Base-by-base conservation (phyloP, 2,113 vertebrate genomes). In the Vanacampus margaritifer region DNA sequence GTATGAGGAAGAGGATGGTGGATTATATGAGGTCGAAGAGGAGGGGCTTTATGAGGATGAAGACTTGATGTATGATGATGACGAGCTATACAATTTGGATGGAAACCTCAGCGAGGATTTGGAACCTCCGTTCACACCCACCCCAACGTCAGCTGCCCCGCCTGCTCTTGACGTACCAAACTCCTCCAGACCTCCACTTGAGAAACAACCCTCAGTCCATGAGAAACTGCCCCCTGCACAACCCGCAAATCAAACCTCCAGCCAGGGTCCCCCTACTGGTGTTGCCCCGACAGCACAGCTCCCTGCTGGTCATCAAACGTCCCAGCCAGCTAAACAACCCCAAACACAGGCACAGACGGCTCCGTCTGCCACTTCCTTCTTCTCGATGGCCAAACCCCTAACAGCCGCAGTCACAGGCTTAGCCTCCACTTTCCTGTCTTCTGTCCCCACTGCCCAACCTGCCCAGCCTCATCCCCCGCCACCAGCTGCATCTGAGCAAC, bases 1-100 rank as follows among this genome's bases (percentile, higher is more conserved):
- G 19, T 93, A 91, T 2, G 89, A 94, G 45, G 94, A 93, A 69
- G 90, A 92, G 3, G 90, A 94, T 0, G 91, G 78, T 3, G 90
- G 86, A 41, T 61, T 89, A 21, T 92, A 92, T 39, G 85, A 86
- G 56, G 80, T 80, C 16, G 87, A 91, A 73, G 88, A 87, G 53
- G 88, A 87, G 21, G 85, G 76, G 21, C 87, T 88, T 64, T 91
- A 92, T 67, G 93, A 94, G 70, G 89, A 91, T 21, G 89, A 93
- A 46, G 93, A 92, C 65, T 84, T 88, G 32, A 84, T 88, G 51
- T 91, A 91, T 11, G 90, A 91, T 3, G 91, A 92, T 19, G 90
- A 92, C 51, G 91, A 92, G 64, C 50, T 90, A 36, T 92, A 90
- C 75, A 90, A 88, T 37, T 74, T 89, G 23, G 91, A 92, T 10